Evolutionary conservation across 2,113 vertebrate species (phyloP), one percentile per base, ranked within the genome.

Genomic region (Arenaria interpres): DNA sequence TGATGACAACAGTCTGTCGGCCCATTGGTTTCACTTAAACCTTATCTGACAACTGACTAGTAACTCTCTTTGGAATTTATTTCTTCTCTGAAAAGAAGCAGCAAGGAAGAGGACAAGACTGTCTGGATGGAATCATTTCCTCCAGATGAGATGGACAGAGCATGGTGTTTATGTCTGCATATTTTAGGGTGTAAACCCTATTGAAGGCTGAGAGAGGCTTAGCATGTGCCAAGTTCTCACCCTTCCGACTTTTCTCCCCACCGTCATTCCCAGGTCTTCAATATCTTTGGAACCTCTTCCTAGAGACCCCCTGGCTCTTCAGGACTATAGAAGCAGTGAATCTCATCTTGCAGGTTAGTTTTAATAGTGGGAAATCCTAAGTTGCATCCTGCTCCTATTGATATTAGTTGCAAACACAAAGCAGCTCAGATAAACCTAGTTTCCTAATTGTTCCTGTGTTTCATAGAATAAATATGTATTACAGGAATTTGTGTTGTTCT

Each of bases 391-490:
- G 18, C 18, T 81, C 20, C 24, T 19, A 20, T 0, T 66, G 68
- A 51, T 27, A 22, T 37, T 3, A 5, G 12, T 25, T 18, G 35
- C 33, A 91, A 89, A 73, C 25, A 66, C 14, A 43, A 93, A 69
- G 1, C 35, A 64, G 51, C 37, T 75, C 57, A 71, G 56, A 69
- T 24, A 80, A 51, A 63, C 20, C 35, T 25, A 73, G 33, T 19
- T 45, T 60, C 53, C 41, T 53, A 60, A 62, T 21, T 48, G 23
- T 43, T 88, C 17, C 48, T 56, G 20, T 63, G 23, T 54, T 89
- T 11, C 60, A 46, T 1, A 50, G 12, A 84, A 45, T 21, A 83
- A 85, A 85, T 5, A 67, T 0, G 0, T 24, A 74, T 35, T 39
- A 48, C 9, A 69, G 50, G 11, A 81, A 71, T 50, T 74, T 28